A percentile compares a stretch with the other conserved stretches of the same genome.
These are phyloP conservation scores for Maniola hyperantus DNA, from an alignment of 2,888 invertebrate genomes.

Conservation along the genomic window DNA sequence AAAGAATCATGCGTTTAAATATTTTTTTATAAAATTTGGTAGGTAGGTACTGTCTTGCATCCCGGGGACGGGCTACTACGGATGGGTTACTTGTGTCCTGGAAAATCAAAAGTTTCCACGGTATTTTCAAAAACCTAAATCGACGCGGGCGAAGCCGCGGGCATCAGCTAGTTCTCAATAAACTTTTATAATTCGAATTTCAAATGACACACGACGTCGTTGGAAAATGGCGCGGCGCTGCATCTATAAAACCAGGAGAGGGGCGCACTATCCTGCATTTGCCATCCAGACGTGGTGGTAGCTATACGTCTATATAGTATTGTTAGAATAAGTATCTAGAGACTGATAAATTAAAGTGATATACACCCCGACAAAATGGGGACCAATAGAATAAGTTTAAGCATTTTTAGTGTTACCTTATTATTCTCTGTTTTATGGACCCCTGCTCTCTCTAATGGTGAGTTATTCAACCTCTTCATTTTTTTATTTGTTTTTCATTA, in stretches of 20 bases:
- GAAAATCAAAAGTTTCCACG: too few relatives aligned
- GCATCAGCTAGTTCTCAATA: too few relatives aligned
- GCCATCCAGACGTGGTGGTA: constrained; percentile 61
- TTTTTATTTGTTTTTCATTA: background rate
- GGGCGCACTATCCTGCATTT: constrained; percentile 57
- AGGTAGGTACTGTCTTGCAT: too few relatives aligned
- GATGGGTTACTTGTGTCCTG: too few relatives aligned
- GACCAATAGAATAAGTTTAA: constrained; percentile 66
- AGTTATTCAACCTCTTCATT: constrained; percentile 46
- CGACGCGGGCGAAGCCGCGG: too few relatives aligned
- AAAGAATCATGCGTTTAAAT: too few relatives aligned
- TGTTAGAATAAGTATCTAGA: constrained; percentile 57
- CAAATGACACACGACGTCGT: constrained; percentile 38
- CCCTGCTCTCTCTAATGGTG: constrained; percentile 60
- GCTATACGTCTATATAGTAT: constrained; percentile 58
- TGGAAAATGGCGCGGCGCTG: constrained; percentile 32
- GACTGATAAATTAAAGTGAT: constrained; percentile 62
- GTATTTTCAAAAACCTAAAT: too few relatives aligned
- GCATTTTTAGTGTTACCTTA: constrained; percentile 65
- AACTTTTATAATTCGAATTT: constrained; percentile 39
- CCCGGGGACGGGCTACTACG: too few relatives aligned
- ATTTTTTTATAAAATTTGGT: too few relatives aligned
- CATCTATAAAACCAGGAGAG: constrained; percentile 62
- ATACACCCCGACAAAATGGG: constrained; percentile 71
- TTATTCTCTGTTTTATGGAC: constrained; percentile 75